Evolutionary conservation across 2,888 invertebrate species (phyloP).

Genomic region (Rhodophaea formosa): DNA sequence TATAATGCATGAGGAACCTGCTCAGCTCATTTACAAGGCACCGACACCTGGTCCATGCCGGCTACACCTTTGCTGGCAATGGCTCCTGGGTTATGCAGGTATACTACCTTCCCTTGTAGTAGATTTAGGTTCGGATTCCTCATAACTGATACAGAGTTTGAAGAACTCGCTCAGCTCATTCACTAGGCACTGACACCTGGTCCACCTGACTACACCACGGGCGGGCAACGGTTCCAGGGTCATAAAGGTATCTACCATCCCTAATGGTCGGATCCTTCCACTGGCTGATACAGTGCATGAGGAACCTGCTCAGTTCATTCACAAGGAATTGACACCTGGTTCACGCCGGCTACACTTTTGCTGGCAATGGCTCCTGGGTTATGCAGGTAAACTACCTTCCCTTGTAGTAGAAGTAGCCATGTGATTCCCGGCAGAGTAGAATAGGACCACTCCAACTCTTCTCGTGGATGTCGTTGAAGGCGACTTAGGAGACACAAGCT

Average conservation of each 20-base stretch:
- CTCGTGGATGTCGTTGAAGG: no score
- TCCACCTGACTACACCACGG: conserved; percentile 97
- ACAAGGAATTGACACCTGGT: conserved; percentile 97
- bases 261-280: conserved; percentile 97
- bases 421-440: no score
- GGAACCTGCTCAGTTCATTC: conserved; percentile 95
- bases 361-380: conserved; percentile 97
- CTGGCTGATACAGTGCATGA: conserved; percentile 96
- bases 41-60: conserved; percentile 96
- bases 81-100: conserved; percentile 99
- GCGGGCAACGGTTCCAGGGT: conserved; percentile 98
- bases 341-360: conserved; percentile 96
- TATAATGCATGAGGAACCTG: conserved; percentile 31
- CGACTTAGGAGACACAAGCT: no score
- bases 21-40: conserved; percentile 96
- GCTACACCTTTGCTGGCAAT: conserved; percentile 96
- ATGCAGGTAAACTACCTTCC: conserved; percentile 86
- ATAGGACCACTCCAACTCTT: no score
- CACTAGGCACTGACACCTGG: conserved; percentile 88
- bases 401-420: no score
- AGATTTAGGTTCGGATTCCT: no score
- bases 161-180: no score
- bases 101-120: conserved; percentile 27
- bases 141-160: no score
- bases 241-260: conserved; percentile 86